phyloP scores from a whole-genome alignment of 2,113 vertebrate species.

The Myotis davidii region DNA sequence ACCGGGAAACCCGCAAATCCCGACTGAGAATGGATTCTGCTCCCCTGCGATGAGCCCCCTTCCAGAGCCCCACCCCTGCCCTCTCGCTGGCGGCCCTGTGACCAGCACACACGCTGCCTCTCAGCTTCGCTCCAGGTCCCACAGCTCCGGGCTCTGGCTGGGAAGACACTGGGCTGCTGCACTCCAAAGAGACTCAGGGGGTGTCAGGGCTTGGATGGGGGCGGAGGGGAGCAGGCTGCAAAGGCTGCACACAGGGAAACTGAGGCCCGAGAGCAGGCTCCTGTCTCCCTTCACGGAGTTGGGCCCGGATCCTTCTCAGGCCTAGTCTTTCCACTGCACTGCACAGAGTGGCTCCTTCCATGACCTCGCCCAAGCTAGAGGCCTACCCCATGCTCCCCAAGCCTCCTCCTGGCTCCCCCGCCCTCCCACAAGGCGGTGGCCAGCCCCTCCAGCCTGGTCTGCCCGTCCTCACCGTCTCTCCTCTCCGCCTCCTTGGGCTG shows the following conservation, averaged over 20 bases:
- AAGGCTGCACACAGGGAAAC: not conserved
- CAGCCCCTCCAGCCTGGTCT: not conserved
- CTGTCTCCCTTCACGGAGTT: not conserved
- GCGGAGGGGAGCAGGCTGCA: no score
- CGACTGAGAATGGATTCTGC: not conserved
- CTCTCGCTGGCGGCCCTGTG: not conserved
- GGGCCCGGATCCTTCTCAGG: not conserved
- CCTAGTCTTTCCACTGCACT: not conserved
- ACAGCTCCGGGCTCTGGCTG: fast-evolving
- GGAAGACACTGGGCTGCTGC: not conserved
- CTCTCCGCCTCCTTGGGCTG: not conserved
- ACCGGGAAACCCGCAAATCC: fast-evolving
- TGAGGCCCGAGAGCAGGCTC: not conserved
- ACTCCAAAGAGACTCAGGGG: not conserved
- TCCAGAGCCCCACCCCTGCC: fast-evolving
- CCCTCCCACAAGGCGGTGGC: not conserved
- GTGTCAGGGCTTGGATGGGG: not conserved
- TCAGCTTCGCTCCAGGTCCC: not conserved
- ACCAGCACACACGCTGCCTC: not conserved
- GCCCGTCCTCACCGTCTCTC: not conserved
- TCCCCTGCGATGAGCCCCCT: fast-evolving
- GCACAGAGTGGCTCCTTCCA: not conserved
- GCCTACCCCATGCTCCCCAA: fast-evolving
- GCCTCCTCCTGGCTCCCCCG: not conserved
- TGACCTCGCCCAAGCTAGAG: not conserved